These are phyloP conservation scores for Brachyalestes nurse DNA, from an alignment of 2,797 vertebrate genomes.

Conservation along the genomic window DNA sequence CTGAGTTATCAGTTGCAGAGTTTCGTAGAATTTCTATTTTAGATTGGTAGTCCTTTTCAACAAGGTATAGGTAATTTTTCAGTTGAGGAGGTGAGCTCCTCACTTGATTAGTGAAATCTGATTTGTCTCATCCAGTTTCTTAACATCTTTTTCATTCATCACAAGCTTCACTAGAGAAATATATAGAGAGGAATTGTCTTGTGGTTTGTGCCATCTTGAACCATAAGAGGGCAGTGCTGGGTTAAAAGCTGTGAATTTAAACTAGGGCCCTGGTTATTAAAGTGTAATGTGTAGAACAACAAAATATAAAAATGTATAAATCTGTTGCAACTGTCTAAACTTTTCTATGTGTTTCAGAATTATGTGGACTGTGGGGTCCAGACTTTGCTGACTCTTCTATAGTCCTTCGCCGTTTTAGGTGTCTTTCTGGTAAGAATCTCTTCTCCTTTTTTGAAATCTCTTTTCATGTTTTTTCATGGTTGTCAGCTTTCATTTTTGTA, in stretches of 20 bases:
- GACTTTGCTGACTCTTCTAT: constrained; percentile 77
- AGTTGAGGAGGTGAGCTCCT: too few relatives aligned
- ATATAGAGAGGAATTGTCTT: too few relatives aligned
- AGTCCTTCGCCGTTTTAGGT: constrained; percentile 52
- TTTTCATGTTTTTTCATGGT: too few relatives aligned
- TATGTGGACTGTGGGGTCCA: constrained; percentile 80
- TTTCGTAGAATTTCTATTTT: not conserved
- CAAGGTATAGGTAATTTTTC: not conserved
- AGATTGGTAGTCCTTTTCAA: not conserved
- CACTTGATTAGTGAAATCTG: not conserved
- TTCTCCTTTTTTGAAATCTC: too few relatives aligned
- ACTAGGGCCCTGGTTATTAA: not conserved
- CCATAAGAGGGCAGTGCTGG: constrained; percentile 68
- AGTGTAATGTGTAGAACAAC: not conserved
- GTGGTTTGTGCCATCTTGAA: not conserved
- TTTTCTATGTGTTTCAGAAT: constrained; percentile 64
- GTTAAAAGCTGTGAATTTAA: constrained; percentile 9
- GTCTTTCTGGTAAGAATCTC: constrained; percentile 33
- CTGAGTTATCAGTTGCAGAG: not conserved
- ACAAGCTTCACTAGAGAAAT: not conserved
- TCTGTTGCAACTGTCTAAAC: not conserved
- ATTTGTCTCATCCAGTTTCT: not conserved
- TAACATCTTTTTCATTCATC: not conserved
- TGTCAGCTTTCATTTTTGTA: too few relatives aligned
- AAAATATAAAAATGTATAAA: not conserved